Conservation (phyloP, 1,140 invertebrate genomes). For the Trachelipus rathkii region DNA sequence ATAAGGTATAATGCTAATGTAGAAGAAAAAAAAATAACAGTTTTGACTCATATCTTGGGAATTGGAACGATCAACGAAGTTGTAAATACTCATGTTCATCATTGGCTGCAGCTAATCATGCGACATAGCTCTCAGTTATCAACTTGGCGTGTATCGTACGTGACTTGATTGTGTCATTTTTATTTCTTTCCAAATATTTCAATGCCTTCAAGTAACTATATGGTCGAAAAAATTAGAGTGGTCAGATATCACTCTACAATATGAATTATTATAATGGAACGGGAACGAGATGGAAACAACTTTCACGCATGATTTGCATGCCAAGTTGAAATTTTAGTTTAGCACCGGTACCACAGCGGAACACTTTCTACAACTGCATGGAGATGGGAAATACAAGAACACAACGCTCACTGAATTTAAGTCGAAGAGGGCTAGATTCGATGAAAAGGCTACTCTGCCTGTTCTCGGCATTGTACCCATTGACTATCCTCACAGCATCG, state of each 20-base stretch:
- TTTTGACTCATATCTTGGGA: too few species aligned
- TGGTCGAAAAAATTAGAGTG: too few species aligned
- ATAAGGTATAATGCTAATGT: too few species aligned
- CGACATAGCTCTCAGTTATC: too few species aligned
- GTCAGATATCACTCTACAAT: background rate
- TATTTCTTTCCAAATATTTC: too few species aligned
- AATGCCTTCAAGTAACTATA: too few species aligned
- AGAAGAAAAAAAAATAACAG: too few species aligned
- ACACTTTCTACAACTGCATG: constrained; percentile 30
- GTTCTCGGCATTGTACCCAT: constrained; percentile 27
- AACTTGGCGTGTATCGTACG: too few species aligned
- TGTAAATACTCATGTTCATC: too few species aligned
- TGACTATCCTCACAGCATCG: constrained; percentile 19
- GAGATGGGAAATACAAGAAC: constrained; percentile 30
- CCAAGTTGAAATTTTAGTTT: constrained; percentile 27
- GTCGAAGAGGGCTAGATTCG: constrained; percentile 18
- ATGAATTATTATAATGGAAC: constrained; percentile 22
- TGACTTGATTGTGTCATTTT: too few species aligned
- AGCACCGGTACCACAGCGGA: constrained; percentile 28
- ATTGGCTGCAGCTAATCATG: too few species aligned
- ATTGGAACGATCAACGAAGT: too few species aligned
- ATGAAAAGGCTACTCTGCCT: constrained; percentile 31
- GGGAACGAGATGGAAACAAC: background rate
- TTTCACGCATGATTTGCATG: constrained; percentile 23
- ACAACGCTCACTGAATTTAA: constrained; percentile 31